A percentile compares a stretch with the other conserved stretches of the same genome.
Evolutionary conservation across 2,888 invertebrate genomes (phyloP).

Genomic region (Bimastos eiseni): DNA sequence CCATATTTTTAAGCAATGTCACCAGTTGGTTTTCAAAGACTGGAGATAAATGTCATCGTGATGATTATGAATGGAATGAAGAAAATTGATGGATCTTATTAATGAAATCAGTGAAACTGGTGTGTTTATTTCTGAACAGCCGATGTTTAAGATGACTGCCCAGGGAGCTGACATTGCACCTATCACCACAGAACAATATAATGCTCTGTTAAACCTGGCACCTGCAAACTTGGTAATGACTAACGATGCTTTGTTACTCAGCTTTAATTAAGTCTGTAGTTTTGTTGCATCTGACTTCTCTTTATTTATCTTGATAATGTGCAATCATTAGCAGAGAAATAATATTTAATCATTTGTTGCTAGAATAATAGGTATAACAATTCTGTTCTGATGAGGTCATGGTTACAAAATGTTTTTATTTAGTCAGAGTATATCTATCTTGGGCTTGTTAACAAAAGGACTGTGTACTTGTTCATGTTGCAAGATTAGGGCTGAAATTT

Average conservation of each 20-base stretch:
- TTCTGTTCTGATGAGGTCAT: neutral
- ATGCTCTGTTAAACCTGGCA: slow-evolving; percentile 17
- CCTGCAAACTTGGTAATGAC: neutral
- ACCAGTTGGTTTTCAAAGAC: neutral
- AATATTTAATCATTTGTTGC: neutral
- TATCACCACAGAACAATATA: slow-evolving; percentile 34
- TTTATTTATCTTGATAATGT: neutral
- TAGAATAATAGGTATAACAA: neutral
- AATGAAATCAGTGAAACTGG: neutral
- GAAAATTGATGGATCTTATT: neutral
- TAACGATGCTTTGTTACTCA: too few relatives aligned
- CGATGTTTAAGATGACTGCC: slow-evolving; percentile 86
- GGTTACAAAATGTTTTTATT: too few relatives aligned
- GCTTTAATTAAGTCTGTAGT: neutral
- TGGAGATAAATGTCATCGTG: neutral
- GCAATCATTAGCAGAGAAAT: neutral
- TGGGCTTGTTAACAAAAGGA: too few relatives aligned
- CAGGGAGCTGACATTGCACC: slow-evolving; percentile 74
- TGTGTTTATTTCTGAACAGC: slow-evolving; percentile 60
- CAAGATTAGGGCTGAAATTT: too few relatives aligned
- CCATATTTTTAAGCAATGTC: neutral
- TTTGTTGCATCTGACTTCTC: neutral
- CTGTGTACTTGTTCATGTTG: too few relatives aligned
- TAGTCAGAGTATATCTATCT: too few relatives aligned
- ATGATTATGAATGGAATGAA: neutral